A percentile compares a stretch with the other conserved stretches of the same genome.
phyloP scores from a whole-genome alignment of 2,888 invertebrate genomes.

The Pristionchus exspectatus region DNA sequence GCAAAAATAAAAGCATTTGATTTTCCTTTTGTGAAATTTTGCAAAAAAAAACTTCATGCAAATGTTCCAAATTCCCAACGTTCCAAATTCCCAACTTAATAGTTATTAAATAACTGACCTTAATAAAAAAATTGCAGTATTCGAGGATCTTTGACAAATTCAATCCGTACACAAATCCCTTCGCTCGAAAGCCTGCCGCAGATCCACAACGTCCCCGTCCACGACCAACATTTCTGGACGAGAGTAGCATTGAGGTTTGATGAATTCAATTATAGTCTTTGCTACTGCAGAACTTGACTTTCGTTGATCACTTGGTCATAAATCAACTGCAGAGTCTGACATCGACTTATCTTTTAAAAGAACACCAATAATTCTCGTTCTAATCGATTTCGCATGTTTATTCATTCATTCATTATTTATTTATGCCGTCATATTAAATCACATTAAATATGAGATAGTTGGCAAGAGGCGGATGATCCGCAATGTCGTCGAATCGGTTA shows the following conservation, averaged over 20 bases:
- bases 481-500: background rate
- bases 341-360: too few species aligned
- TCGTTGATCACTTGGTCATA: too few species aligned
- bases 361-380: too few species aligned
- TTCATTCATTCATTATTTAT: background rate
- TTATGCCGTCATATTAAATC: background rate
- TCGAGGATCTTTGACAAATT: constrained; percentile 30
- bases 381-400: background rate
- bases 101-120: too few species aligned
- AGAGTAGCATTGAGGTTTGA: background rate
- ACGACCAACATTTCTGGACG: constrained; percentile 20
- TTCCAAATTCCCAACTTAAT: too few species aligned
- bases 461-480: too few species aligned
- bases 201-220: background rate
- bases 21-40: too few species aligned
- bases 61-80: too few species aligned
- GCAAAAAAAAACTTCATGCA: too few species aligned
- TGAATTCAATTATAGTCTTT: background rate
- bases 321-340: too few species aligned
- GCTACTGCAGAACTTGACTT: background rate
- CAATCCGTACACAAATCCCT: constrained; percentile 45
- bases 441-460: background rate
- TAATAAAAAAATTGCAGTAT: background rate
- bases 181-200: background rate
- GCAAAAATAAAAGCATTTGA: too few species aligned